phyloP scores from a whole-genome alignment of 2,113 vertebrate genomes.

The Cynocephalus volans region DNA sequence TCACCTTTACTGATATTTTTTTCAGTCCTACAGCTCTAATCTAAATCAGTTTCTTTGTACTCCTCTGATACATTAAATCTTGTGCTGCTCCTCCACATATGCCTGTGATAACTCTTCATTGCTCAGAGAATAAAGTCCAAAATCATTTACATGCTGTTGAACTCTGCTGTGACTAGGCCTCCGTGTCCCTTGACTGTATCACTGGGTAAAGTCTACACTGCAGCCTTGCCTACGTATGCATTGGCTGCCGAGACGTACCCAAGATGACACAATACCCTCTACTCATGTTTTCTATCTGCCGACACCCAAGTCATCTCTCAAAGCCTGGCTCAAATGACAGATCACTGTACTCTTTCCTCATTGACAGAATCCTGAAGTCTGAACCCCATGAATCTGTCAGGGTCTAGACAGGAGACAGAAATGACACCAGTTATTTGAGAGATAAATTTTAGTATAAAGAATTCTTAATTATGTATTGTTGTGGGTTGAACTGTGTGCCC shows the following conservation, averaged over 20 bases:
- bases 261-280: fast-evolving
- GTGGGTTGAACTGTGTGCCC: fast-evolving
- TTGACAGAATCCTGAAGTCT: not conserved
- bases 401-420: not conserved
- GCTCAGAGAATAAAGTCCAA: too few relatives aligned
- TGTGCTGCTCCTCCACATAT: fast-evolving
- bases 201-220: fast-evolving
- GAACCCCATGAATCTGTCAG: fast-evolving
- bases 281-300: not conserved
- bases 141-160: fast-evolving
- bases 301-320: not conserved
- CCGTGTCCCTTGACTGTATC: fast-evolving
- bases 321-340: not conserved
- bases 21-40: fast-evolving
- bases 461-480: not conserved
- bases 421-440: fast-evolving
- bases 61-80: not conserved
- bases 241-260: fast-evolving
- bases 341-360: fast-evolving
- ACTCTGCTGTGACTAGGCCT: fast-evolving
- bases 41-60: not conserved
- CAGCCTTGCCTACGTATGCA: not conserved
- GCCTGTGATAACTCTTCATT: fast-evolving
- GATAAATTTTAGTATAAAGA: not conserved
- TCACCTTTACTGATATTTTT: fast-evolving